These are phyloP conservation scores for Thymelicus sylvestris DNA, from an alignment of 2,888 invertebrate species.

Conservation along the genomic window DNA sequence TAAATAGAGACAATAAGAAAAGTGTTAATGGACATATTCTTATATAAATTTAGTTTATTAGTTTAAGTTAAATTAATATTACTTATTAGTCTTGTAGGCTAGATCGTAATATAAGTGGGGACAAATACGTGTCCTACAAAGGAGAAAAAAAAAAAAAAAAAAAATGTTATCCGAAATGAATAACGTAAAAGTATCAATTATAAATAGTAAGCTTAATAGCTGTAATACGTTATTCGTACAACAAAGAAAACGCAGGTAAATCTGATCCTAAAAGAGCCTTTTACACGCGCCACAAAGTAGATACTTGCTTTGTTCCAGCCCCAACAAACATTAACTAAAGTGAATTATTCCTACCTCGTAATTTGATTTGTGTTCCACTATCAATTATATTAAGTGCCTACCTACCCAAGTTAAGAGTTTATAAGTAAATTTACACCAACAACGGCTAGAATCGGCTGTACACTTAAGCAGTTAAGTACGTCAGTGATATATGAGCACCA, in stretches of 20 bases:
- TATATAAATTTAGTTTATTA: too few species aligned
- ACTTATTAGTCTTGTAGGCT: too few species aligned
- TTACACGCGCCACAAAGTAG: conserved; percentile 2
- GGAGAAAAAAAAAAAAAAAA: too few species aligned
- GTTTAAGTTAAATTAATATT: too few species aligned
- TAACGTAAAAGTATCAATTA: too few species aligned
- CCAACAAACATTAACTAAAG: conserved; percentile 28
- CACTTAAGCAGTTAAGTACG: conserved; percentile 33
- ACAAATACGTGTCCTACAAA: too few species aligned
- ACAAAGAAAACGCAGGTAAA: background rate
- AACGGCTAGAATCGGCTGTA: conserved; percentile 30
- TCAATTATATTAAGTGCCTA: conserved; percentile 34
- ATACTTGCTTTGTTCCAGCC: conserved; percentile 3
- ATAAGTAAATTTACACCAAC: conserved; percentile 36
- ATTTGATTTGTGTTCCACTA: conserved; percentile 32
- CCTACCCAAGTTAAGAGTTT: conserved; percentile 32
- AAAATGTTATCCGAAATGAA: too few species aligned
- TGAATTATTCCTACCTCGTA: conserved; percentile 25
- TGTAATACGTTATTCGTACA: background rate
- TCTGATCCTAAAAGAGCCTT: background rate
- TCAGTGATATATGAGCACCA: conserved; percentile 33
- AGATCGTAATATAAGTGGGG: too few species aligned
- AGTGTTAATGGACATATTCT: too few species aligned
- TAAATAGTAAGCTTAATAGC: background rate
- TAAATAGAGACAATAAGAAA: too few species aligned